Evolutionary conservation across 2,888 invertebrate genomes (phyloP).

Genomic region (Eudasyphora cyanicolor): DNA sequence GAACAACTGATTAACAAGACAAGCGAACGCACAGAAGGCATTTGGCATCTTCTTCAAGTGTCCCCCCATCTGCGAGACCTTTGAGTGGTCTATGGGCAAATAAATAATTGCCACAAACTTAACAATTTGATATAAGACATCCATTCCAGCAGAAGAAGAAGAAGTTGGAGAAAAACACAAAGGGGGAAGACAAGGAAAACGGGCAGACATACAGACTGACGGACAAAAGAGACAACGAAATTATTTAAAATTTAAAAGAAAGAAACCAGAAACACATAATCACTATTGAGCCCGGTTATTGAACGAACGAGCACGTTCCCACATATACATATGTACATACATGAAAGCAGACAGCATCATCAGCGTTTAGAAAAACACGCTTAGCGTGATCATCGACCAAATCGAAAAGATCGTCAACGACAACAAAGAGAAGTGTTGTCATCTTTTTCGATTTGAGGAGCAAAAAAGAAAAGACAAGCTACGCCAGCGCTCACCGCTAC

Average conservation of each 20-base stretch:
- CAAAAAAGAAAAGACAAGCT: no score
- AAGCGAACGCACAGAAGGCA: background rate
- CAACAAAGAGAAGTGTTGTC: background rate
- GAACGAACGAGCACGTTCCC: background rate
- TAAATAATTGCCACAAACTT: conserved; percentile 16
- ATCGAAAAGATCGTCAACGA: background rate
- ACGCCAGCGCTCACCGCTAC: no score
- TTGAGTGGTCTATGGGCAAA: conserved; percentile 12
- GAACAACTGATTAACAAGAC: background rate
- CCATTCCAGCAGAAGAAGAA: background rate
- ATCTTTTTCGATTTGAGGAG: background rate
- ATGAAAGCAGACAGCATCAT: no score
- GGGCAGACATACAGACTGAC: background rate
- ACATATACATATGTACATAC: no score
- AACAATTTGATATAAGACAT: background rate
- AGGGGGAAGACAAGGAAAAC: background rate
- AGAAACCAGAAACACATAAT: background rate
- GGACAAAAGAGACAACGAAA: background rate
- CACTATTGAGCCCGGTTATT: background rate
- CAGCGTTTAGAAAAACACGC: background rate
- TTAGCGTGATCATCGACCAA: conserved; percentile 12
- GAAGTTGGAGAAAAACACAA: no score
- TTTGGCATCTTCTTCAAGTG: background rate
- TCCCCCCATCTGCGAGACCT: background rate
- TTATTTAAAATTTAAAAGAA: background rate